Conservation (phyloP, 2,888 invertebrate species). For the Tetheella fluctuosa region DNA sequence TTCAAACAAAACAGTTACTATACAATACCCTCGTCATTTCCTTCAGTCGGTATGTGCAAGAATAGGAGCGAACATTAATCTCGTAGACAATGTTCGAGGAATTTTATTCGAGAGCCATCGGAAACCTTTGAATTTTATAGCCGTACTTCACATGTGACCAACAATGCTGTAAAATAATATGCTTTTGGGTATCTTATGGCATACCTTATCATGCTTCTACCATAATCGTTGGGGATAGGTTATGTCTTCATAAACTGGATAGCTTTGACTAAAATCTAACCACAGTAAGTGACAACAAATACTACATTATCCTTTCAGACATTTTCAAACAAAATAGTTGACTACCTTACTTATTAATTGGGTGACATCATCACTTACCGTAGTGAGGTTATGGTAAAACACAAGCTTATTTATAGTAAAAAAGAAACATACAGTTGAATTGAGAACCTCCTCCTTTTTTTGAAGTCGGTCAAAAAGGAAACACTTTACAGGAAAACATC, state of each 20-base stretch:
- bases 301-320: not conserved
- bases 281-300: too few relatives aligned
- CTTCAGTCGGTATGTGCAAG: not conserved
- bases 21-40: not conserved
- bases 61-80: not conserved
- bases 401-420: too few relatives aligned
- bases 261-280: too few relatives aligned
- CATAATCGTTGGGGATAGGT: too few relatives aligned
- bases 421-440: too few relatives aligned
- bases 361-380: too few relatives aligned
- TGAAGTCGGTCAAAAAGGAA: too few relatives aligned
- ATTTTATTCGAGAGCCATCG: constrained; percentile 1
- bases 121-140: constrained; percentile 1
- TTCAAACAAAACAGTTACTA: not conserved
- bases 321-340: not conserved
- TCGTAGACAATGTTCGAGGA: not conserved
- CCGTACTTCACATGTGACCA: not conserved
- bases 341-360: too few relatives aligned
- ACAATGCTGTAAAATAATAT: not conserved
- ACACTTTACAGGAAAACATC: too few relatives aligned
- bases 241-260: too few relatives aligned
- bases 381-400: too few relatives aligned
- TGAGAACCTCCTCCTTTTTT: too few relatives aligned
- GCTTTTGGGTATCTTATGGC: not conserved
- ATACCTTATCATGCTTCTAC: not conserved